Base-by-base conservation (phyloP, 1,140 invertebrate species). In the Zaprionus camerounensis region DNA sequence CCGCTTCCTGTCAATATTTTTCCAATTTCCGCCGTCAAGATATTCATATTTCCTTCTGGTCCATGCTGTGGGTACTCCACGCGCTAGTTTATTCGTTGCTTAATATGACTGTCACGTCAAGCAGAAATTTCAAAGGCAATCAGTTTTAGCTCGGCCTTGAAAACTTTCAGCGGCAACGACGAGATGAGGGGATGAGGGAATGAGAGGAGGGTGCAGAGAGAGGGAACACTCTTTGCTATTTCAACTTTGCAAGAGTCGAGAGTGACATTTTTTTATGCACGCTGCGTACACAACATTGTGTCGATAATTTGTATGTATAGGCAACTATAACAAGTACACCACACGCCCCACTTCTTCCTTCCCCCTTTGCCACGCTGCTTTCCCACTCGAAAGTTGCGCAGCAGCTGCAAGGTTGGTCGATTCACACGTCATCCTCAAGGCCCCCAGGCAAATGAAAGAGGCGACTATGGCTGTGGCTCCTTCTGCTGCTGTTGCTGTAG, bases 291-390 rank as follows among this genome's bases (percentile, higher is more conserved):
- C 49, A 74, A 84, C 82, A 83, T 81, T 84, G 77, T 84, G 81
- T 81, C 82, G 78, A 84, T 84, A 84, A 85, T 84, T 84, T 84
- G 82, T 85, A 71, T 85, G 71, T 83, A 78, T 80, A 74, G 68
- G 26, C 73, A 78, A 68, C 68, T 73, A 76, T 69, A 65, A 61
- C 68, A 67, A 76, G 53, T 68, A 64, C 64, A 55, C 36, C 12
- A 28, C 49, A 3, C 13, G 11, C 4, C 24, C 7, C 20, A 36
- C 26, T n/a, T 1, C 24, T 20, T 9, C 38, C 5, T 31, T 17
- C 38, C 20, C 12, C 24, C 24, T 20, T 49, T 7, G 13, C 24
- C 9, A 12, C 15, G 2, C 13, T 15, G 11, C 17, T 44, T n/a
- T 7, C n/a, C 20, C 17, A 5, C 44, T 59, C 44, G 80, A 59